Evolutionary conservation across 2,113 vertebrate genomes (phyloP), one percentile per base, ranked within the genome.

Genomic region (Tragelaphus scriptus): DNA sequence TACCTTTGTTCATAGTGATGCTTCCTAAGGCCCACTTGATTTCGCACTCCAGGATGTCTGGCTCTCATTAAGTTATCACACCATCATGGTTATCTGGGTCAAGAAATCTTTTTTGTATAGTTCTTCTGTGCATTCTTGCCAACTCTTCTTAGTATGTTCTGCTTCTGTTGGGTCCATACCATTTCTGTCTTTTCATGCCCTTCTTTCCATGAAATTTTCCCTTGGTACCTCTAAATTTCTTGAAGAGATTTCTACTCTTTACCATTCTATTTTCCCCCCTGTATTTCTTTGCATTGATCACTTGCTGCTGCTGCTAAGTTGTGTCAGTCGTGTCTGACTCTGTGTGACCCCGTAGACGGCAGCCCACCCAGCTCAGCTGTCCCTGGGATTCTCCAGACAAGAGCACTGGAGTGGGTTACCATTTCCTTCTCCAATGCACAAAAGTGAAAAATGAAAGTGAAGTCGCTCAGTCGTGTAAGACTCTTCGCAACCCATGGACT

Each of bases 251-350:
- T 71, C 9, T 71, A 36, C n/a, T 71, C 17, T 36, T 36, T 71
- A 17, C 17, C 65, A 11, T n/a, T 68, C 8, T 68, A 36, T 68
- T 36, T 68, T 5, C 1, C 0, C n/a, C 9, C 65, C 8, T 36
- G 17, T 71, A 21, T 71, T 36, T 71, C 19, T 36, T 68, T 71
- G 17, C 17, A 71, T 11, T 36, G 32, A 36, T 68, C 17, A 21
- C 17, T 68, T 68, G 59, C 26, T 61, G 59, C 59, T 61, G 25
- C 12, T 28, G 59, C 26, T 30, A 61, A 61, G 26, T 3, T 1
- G 0, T 0, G 0, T 61, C 59, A 61, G 59, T 30, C 12, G 2
- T 61, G 59, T 61, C 59, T 2, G 0, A 61, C 26, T 61, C 59
- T 61, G 26, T 61, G 59, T 0, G 0, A 61, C 26, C 26, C 14